These are phyloP conservation scores for Dasyornis broadbenti DNA, from an alignment of 2,113 vertebrate genomes.

Conservation along the genomic window DNA sequence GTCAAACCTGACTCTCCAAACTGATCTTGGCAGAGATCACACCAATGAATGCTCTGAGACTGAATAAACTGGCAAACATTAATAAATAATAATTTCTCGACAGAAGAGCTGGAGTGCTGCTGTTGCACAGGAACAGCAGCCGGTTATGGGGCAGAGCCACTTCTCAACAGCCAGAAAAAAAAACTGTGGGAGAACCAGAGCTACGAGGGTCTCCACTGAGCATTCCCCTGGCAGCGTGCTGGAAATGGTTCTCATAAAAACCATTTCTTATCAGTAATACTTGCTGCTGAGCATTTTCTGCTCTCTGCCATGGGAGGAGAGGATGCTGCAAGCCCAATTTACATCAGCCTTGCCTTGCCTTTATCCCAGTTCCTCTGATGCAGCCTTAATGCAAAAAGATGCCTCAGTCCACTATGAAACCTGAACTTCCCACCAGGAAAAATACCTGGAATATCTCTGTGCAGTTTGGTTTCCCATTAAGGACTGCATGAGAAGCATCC, in stretches of 20 bases:
- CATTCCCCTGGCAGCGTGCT: accelerated
- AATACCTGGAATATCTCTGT: background rate
- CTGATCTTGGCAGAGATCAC: background rate
- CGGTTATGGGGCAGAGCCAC: background rate
- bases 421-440: background rate
- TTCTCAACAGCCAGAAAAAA: background rate
- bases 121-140: background rate
- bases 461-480: background rate
- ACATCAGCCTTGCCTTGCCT: background rate
- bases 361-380: background rate
- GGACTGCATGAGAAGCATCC: background rate
- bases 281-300: background rate
- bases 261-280: background rate
- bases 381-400: background rate
- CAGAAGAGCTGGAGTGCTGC: background rate
- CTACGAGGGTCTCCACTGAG: accelerated
- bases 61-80: background rate
- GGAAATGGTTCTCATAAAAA: background rate
- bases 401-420: background rate
- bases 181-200: background rate
- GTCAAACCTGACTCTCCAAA: background rate
- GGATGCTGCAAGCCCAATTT: background rate
- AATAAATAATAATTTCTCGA: background rate
- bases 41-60: background rate
- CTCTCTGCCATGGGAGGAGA: background rate